Evolutionary conservation across 2,113 vertebrate species (phyloP), one percentile per base, ranked within the genome.

Genomic region (Mionectes macconnelli): DNA sequence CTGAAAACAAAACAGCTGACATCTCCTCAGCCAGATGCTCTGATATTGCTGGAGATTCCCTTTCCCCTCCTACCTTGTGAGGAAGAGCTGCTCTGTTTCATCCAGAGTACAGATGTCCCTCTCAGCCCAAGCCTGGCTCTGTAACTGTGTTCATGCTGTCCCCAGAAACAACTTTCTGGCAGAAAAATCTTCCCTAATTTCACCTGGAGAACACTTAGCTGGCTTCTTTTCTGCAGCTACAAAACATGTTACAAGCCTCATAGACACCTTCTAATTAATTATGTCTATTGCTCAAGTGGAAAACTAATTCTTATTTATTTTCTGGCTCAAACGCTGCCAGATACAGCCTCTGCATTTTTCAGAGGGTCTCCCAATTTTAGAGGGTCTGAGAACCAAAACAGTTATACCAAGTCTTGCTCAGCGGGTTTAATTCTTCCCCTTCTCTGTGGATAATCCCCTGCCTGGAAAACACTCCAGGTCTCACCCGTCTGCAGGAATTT

Each of bases 81-180:
- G 37, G 30, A 76, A 70, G 63, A 81, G n/a, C 69, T 66, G 39
- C n/a, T 81, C 39, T 1, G 0, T 35, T 79, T 67, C 49, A 62
- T 50, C 21, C 47, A 14, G 67, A 75, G 55, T 16, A 40, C 3
- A 37, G 17, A 35, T 47, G n/a, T 28, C n/a, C 23, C 21, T 47
- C 60, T 45, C 0, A 4, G 47, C 53, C 66, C 53, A 45, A 28
- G 30, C 25, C 60, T 68, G 49, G 24, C 49, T 91, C 73, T 84
- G 28, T 33, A 40, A 35, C 6, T 40, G 59, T 1, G 2, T 68
- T 63, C 47, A 7, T 1, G 1, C 23, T 3, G 0, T 40, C 12
- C 39, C 33, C 72, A 79, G 49, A 21, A 79, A 40, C 10, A 50
- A 40, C 22, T 17, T 56, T 24, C 37, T 3, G 21, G 30, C 16